Conservation (phyloP, 2,888 invertebrate genomes). For the Heteromurus nitidus region DNA sequence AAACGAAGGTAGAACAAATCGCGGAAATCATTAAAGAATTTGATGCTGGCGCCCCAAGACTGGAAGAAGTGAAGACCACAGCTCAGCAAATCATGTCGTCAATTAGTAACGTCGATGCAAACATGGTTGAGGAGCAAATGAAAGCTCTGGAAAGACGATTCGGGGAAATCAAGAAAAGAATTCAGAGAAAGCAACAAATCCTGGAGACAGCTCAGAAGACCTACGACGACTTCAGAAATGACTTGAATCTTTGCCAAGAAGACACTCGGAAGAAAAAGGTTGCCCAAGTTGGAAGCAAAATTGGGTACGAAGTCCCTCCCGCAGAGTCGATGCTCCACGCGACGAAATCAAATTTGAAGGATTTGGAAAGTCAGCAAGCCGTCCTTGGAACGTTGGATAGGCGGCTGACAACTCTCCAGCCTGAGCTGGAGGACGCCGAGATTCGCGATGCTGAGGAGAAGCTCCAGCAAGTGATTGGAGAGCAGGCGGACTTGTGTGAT, state of each 20-base stretch:
- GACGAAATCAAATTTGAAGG: conserved; percentile 82
- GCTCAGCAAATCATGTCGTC: conserved; percentile 81
- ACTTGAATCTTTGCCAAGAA: conserved; percentile 78
- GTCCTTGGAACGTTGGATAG: conserved; percentile 89
- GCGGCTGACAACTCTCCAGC: conserved; percentile 87
- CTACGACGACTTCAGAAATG: conserved; percentile 86
- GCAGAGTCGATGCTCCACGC: conserved; percentile 85
- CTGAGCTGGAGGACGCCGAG: conserved; percentile 90
- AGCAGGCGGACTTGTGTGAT: conserved; percentile 85
- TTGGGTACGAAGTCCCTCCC: conserved; percentile 86
- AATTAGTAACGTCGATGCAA: conserved; percentile 90
- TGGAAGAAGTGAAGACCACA: conserved; percentile 80
- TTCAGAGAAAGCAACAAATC: conserved; percentile 88
- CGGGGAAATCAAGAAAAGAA: conserved; percentile 88
- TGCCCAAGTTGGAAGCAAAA: conserved; percentile 78
- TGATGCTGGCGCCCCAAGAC: conserved; percentile 80
- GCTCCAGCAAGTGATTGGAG: conserved; percentile 83
- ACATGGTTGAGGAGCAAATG: conserved; percentile 91
- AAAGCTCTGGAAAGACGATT: conserved; percentile 89
- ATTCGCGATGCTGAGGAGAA: conserved; percentile 86
- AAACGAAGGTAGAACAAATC: conserved; percentile 86
- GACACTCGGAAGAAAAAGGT: conserved; percentile 79
- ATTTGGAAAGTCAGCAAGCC: conserved; percentile 89
- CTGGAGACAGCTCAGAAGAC: conserved; percentile 89
- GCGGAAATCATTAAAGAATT: conserved; percentile 85